Percentiles rank a stretch among this genome's conserved stretches.
Conservation (phyloP, 2,797 vertebrate genomes). For the Danio aesculapii region DNA sequence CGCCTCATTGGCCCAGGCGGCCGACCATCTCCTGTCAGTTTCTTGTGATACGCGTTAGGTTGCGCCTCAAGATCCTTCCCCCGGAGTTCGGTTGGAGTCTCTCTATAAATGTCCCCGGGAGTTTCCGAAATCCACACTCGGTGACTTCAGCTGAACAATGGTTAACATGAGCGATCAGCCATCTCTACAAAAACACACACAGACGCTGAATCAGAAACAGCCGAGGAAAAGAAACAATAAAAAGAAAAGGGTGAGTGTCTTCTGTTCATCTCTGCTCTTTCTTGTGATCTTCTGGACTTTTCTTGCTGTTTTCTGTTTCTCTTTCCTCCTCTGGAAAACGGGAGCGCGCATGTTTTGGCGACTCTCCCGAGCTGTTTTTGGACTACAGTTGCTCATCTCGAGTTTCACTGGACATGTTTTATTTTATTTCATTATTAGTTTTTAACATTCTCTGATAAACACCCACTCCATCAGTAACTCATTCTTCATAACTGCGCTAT, state of each 20-base stretch:
- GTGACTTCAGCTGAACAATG: constrained; percentile 86
- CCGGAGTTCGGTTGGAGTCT: constrained; percentile 79
- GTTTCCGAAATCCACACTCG: constrained; percentile 86
- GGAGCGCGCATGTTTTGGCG: constrained; percentile 66
- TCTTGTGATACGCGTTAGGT: constrained; percentile 22
- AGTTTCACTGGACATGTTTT: constrained; percentile 45
- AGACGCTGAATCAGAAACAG: constrained; percentile 81
- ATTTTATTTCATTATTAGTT: neutral
- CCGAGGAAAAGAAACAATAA: constrained; percentile 84
- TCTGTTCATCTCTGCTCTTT: neutral
- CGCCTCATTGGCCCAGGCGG: constrained; percentile 53
- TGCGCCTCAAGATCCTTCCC: constrained; percentile 65
- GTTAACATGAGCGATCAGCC: constrained; percentile 88
- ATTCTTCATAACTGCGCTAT: neutral
- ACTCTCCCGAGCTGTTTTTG: constrained; percentile 70
- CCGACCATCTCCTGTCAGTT: constrained; percentile 38
- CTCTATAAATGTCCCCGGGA: constrained; percentile 83
- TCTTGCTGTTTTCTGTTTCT: constrained; percentile 31
- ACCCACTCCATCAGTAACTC: neutral
- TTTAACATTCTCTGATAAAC: neutral
- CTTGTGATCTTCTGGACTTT: neutral
- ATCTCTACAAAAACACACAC: constrained; percentile 83
- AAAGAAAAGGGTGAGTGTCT: constrained; percentile 83
- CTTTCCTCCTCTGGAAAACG: constrained; percentile 45
- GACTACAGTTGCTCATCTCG: constrained; percentile 71